These are phyloP conservation scores for Ceyx margarethae DNA, from an alignment of 2,113 vertebrate species.

Conservation along the genomic window DNA sequence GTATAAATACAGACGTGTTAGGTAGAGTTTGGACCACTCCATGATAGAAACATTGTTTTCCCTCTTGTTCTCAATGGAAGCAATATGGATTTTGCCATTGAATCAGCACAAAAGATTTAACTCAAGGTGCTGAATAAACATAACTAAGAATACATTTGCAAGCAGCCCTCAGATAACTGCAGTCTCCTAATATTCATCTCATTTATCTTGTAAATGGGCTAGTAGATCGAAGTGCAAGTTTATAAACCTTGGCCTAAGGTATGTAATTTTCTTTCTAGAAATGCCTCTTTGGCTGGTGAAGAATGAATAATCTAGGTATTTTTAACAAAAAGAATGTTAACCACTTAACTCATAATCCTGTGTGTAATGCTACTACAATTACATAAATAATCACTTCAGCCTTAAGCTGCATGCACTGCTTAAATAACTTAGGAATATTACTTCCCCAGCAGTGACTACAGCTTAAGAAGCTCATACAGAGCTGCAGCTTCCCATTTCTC, in stretches of 20 bases:
- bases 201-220: neutral
- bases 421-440: conserved; percentile 17
- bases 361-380: conserved; percentile 32
- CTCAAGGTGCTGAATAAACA: neutral
- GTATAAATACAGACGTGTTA: neutral
- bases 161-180: neutral
- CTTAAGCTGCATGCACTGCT: neutral
- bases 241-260: neutral
- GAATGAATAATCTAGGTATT: neutral
- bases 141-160: neutral
- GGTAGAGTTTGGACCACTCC: neutral
- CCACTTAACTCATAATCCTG: conserved; percentile 19
- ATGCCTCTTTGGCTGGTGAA: neutral
- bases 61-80: neutral
- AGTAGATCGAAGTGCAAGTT: neutral
- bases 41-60: neutral
- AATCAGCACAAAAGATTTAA: neutral
- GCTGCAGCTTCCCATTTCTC: neutral
- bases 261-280: neutral
- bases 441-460: neutral
- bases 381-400: neutral
- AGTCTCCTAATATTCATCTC: neutral
- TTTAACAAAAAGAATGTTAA: neutral
- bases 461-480: neutral
- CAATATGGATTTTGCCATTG: neutral